Percentiles rank a stretch among this genome's conserved stretches.
phyloP scores from a whole-genome alignment of 2,797 vertebrate genomes.

The Gephyroberyx darwinii region DNA sequence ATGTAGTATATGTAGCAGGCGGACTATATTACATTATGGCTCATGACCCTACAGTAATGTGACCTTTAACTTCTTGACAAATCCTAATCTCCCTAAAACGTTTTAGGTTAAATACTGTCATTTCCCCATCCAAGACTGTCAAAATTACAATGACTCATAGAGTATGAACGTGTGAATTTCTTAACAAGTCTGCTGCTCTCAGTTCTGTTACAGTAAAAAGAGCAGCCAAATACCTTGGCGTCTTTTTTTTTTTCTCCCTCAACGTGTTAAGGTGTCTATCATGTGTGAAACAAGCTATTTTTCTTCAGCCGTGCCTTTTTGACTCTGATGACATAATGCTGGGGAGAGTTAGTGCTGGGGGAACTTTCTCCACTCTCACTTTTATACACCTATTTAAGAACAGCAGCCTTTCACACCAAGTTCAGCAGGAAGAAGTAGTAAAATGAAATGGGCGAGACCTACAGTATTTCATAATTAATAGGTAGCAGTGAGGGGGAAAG shows the following conservation, averaged over 20 bases:
- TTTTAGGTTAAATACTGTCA: not conserved
- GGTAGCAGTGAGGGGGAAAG: conserved; percentile 70
- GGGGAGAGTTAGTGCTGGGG: conserved; percentile 62
- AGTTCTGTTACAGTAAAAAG: conserved; percentile 33
- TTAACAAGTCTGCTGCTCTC: conserved; percentile 23
- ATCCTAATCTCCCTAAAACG: not conserved
- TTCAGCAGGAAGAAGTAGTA: conserved; percentile 84
- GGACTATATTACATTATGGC: not conserved
- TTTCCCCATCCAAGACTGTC: not conserved
- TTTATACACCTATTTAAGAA: conserved; percentile 82
- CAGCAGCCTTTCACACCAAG: conserved; percentile 82
- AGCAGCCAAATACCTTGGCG: conserved; percentile 46
- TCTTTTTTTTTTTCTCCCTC: conserved; percentile 45
- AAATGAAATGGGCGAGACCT: conserved; percentile 77
- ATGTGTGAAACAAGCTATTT: conserved; percentile 74
- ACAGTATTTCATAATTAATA: conserved; percentile 88
- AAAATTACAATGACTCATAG: conserved; percentile 4
- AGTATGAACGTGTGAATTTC: conserved; percentile 25
- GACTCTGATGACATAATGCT: conserved; percentile 82
- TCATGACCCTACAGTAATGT: not conserved
- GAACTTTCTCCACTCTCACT: conserved; percentile 64
- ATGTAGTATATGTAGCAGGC: not conserved
- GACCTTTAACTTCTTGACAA: not conserved
- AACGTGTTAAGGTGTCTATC: conserved; percentile 73
- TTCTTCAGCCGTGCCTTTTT: conserved; percentile 74